These are phyloP conservation scores for Cotesia chilonis DNA, from an alignment of 1,140 invertebrate genomes.

Conservation along the genomic window DNA sequence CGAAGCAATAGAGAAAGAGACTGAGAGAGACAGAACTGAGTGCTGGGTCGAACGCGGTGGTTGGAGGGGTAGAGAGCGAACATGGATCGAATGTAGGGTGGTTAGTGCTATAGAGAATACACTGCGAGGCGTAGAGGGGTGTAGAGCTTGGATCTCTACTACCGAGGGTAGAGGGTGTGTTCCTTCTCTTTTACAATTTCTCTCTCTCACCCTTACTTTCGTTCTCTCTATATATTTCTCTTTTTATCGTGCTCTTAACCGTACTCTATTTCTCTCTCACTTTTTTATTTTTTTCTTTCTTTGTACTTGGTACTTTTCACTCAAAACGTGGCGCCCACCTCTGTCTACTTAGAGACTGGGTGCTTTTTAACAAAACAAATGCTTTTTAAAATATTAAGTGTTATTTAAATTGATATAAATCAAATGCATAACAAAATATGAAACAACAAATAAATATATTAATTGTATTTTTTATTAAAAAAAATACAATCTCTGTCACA, in stretches of 20 bases:
- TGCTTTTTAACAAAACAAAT: constrained; percentile 24
- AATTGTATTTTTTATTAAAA: not conserved
- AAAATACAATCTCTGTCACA: not conserved
- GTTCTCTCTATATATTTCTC: constrained; percentile 14
- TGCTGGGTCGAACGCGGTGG: constrained; percentile 20
- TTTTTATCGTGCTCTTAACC: constrained; percentile 23
- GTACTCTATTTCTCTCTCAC: constrained; percentile 14
- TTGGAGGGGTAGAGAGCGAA: constrained; percentile 22
- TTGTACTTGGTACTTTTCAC: constrained; percentile 23
- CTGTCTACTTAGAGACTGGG: constrained; percentile 22
- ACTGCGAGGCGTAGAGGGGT: constrained; percentile 23
- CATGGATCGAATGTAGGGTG: constrained; percentile 35
- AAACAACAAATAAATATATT: constrained; percentile 1
- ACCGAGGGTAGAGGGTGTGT: constrained; percentile 25
- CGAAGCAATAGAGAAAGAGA: constrained; percentile 13
- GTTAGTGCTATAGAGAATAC: constrained; percentile 26
- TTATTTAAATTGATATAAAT: not conserved
- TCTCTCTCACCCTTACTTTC: constrained; percentile 18
- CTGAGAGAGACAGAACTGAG: constrained; percentile 8
- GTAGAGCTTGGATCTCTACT: constrained; percentile 24
- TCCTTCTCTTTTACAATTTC: constrained; percentile 27
- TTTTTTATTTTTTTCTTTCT: constrained; percentile 24
- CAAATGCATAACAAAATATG: constrained; percentile 4
- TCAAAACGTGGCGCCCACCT: constrained; percentile 18
- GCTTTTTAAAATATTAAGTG: constrained; percentile 23